Evolutionary conservation across 2,888 invertebrate genomes (phyloP).

Genomic region (Tetropium fuscum): DNA sequence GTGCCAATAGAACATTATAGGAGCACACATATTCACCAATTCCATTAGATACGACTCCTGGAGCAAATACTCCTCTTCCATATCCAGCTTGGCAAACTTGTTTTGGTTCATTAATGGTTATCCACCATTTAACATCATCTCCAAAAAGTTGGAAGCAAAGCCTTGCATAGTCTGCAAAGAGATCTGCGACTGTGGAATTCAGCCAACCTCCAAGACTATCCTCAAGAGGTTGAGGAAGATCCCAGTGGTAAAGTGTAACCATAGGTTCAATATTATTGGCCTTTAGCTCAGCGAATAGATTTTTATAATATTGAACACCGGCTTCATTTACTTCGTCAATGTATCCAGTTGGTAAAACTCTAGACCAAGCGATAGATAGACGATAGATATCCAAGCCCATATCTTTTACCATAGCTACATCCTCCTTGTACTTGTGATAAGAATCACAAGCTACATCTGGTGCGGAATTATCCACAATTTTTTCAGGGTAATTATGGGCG

Average conservation of each 20-base stretch:
- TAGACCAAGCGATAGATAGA: slow-evolving; percentile 49
- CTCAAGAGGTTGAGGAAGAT: slow-evolving; percentile 36
- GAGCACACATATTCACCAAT: slow-evolving; percentile 71
- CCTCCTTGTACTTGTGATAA: slow-evolving; percentile 74
- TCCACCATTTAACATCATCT: slow-evolving; percentile 40
- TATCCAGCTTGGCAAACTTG: slow-evolving; percentile 35
- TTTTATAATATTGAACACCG: slow-evolving; percentile 48
- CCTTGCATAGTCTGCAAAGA: slow-evolving; percentile 3
- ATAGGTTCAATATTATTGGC: neutral
- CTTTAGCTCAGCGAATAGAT: slow-evolving; percentile 30
- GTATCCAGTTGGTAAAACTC: slow-evolving; percentile 71
- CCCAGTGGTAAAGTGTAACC: slow-evolving; percentile 26
- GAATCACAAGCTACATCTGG: slow-evolving; percentile 77
- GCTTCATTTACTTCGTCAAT: slow-evolving; percentile 65
- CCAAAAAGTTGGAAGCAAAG: slow-evolving; percentile 22
- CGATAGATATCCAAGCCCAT: slow-evolving; percentile 70
- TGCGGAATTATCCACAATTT: slow-evolving; percentile 55
- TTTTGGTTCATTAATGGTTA: slow-evolving; percentile 44
- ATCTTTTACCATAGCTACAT: slow-evolving; percentile 70
- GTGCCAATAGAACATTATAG: slow-evolving; percentile 65
- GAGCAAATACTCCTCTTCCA: slow-evolving; percentile 9
- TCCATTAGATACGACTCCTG: slow-evolving; percentile 54
- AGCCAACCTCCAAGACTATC: slow-evolving; percentile 2
- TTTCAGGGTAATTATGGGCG: slow-evolving; percentile 30
- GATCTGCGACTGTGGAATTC: neutral